A percentile compares a stretch with the other conserved stretches of the same genome.
phyloP scores from a whole-genome alignment of 2,113 vertebrate genomes.

The Phainopepla nitens region DNA sequence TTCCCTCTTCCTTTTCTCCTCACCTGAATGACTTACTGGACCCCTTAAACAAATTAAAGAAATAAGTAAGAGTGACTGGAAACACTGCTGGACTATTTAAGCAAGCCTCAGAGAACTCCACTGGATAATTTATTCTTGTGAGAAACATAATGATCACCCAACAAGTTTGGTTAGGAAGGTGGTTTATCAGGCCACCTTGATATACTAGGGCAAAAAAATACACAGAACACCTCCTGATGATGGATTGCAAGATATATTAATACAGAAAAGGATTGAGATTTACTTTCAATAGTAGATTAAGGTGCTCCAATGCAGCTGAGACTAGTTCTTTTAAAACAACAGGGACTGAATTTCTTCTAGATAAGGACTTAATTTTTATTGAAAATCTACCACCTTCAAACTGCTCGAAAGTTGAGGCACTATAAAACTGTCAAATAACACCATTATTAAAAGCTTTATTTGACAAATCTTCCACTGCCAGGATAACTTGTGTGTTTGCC shows the following conservation, averaged over 20 bases:
- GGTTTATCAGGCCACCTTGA: conserved; percentile 80
- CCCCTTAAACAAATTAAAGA: conserved; percentile 70
- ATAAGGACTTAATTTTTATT: conserved; percentile 82
- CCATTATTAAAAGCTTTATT: conserved; percentile 80
- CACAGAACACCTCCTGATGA: conserved; percentile 72
- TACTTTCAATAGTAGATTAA: conserved; percentile 77
- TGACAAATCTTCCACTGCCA: conserved; percentile 76
- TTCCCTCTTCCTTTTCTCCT: conserved; percentile 16
- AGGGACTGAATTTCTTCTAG: conserved; percentile 71
- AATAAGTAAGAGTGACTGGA: conserved; percentile 64
- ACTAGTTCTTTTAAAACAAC: conserved; percentile 74
- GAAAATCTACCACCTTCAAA: conserved; percentile 80
- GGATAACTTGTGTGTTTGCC: conserved; percentile 71
- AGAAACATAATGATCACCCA: conserved; percentile 80
- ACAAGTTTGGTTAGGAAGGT: conserved; percentile 78
- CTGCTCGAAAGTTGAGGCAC: conserved; percentile 71
- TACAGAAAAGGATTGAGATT: conserved; percentile 81
- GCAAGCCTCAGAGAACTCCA: conserved; percentile 65
- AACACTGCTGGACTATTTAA: conserved; percentile 70
- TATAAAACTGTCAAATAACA: conserved; percentile 78
- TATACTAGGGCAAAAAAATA: conserved; percentile 72
- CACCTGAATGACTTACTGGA: conserved; percentile 52
- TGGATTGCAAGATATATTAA: conserved; percentile 80
- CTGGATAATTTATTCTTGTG: conserved; percentile 77
- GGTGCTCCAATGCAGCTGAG: conserved; percentile 67